Conservation (phyloP, 2,888 invertebrate genomes). For the Leptodirus hochenwartii region DNA sequence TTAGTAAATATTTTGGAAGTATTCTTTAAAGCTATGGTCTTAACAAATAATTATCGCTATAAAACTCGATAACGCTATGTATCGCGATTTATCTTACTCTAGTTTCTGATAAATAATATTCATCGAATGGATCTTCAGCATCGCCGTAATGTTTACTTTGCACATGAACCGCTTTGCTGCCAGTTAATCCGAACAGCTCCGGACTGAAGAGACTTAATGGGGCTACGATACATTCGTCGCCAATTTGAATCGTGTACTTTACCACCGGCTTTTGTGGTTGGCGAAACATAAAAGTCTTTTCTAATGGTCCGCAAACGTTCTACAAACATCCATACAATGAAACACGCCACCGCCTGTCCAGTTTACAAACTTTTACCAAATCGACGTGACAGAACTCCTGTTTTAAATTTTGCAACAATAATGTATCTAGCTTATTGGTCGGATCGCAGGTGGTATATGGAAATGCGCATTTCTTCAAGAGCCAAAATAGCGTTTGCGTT, state of each 20-base stretch:
- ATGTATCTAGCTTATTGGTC: constrained; percentile 54
- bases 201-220: constrained; percentile 78
- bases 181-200: constrained; percentile 73
- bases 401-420: constrained; percentile 66
- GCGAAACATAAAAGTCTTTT: constrained; percentile 57
- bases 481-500: constrained; percentile 73
- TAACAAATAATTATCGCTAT: too few relatives aligned
- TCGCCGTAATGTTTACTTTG: constrained; percentile 56
- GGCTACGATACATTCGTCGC: constrained; percentile 85
- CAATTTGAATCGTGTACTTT: constrained; percentile 63
- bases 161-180: constrained; percentile 50
- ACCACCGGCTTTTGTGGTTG: constrained; percentile 48
- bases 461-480: constrained; percentile 77
- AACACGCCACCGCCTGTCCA: constrained; percentile 1
- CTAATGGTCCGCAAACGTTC: constrained; percentile 77
- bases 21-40: too few relatives aligned
- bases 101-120: constrained; percentile 78
- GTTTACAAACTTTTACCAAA: constrained; percentile 34
- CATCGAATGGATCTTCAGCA: constrained; percentile 87
- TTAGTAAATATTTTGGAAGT: too few relatives aligned
- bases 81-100: too few relatives aligned
- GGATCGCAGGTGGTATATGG: constrained; percentile 72
- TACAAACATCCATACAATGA: constrained; percentile 15
- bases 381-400: constrained; percentile 84
- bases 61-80: too few relatives aligned